These are phyloP conservation scores for Epinotia nisella DNA, from an alignment of 2,888 invertebrate species.

Conservation along the genomic window DNA sequence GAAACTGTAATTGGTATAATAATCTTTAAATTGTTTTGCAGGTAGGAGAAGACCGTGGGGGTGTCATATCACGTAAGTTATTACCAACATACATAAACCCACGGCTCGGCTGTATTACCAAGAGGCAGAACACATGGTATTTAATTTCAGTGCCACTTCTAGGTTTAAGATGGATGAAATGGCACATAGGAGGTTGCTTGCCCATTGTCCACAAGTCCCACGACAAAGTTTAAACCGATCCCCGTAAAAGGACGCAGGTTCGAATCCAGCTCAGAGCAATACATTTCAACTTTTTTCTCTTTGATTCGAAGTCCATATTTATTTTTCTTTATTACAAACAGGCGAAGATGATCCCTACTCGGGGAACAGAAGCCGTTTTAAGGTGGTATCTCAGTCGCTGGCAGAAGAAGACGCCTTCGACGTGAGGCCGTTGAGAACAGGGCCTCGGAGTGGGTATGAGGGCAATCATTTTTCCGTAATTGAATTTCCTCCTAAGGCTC, in stretches of 20 bases:
- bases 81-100: too few relatives aligned
- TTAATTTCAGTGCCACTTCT: too few relatives aligned
- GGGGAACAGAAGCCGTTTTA: conserved; percentile 47
- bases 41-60: not conserved
- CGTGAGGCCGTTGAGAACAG: conserved; percentile 51
- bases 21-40: not conserved
- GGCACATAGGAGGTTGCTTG: too few relatives aligned
- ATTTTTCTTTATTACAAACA: not conserved
- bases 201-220: too few relatives aligned
- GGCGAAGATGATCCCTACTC: not conserved
- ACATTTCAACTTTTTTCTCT: not conserved
- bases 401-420: conserved; percentile 65
- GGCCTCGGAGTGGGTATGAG: conserved; percentile 18
- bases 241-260: too few relatives aligned
- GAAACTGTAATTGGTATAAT: too few relatives aligned
- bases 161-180: too few relatives aligned
- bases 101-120: too few relatives aligned
- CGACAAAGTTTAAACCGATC: too few relatives aligned
- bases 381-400: conserved; percentile 52
- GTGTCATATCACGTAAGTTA: not conserved
- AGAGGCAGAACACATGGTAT: too few relatives aligned
- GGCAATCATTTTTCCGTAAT: not conserved
- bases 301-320: not conserved
- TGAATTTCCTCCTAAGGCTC: too few relatives aligned
- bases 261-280: too few relatives aligned